Evolutionary conservation across 1,140 invertebrate species (phyloP), one percentile per base, ranked within the genome.

Genomic region (Bombus balteatus): DNA sequence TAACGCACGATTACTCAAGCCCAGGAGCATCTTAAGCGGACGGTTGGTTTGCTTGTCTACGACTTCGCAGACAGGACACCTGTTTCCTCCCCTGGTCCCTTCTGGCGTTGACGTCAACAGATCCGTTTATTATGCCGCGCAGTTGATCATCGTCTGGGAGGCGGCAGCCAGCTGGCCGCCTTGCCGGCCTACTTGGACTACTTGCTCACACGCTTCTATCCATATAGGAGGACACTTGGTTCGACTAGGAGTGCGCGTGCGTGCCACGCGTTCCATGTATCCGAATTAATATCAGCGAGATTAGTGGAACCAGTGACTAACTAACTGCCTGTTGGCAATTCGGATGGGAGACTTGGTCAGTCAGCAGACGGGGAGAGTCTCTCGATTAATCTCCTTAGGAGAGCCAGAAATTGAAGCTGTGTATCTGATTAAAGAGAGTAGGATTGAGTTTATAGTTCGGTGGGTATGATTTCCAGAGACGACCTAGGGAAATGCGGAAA

Each of bases 81-180:
- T 93, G 92, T 92, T 93, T 90, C 90, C 86, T 68, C 18, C 74
- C 2, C 15, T 18, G 88, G 87, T 37, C 91, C 91, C 89, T 93
- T 93, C 92, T 94, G 93, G 85, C 88, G 83, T 85, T 93, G 93
- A 94, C 92, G 92, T 90, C 81, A 88, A 87, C 85, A 90, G 89
- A 92, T 94, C 93, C 93, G 91, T 94, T 94, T 93, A 94, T 94
- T 93, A 93, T 91, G 86, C 90, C 83, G 80, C 79, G 86, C 87
- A 88, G 83, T 90, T 90, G 90, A 90, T 91, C 92, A 90, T 90
- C 86, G 62, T 79, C 77, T 65, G 73, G 59, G 47, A 65, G 39
- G 75, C 77, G 32, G 87, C 83, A 89, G 87, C 83, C 88, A 85
- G 79, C 90, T 93, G 92, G 90, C 83, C 88, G 87, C 75, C 79